Evolutionary conservation across 2,113 vertebrate genomes (phyloP).

Genomic region (Alosa alosa): DNA sequence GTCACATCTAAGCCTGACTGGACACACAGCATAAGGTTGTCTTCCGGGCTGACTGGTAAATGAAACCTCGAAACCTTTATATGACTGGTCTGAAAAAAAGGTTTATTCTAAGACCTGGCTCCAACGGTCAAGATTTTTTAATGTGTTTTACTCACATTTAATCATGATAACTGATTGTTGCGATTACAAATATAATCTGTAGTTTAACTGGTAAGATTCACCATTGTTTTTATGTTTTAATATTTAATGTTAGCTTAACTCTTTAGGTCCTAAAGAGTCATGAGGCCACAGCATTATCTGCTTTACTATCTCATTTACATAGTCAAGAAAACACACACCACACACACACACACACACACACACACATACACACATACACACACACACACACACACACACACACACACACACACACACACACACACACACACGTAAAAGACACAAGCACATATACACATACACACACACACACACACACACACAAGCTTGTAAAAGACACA

Average conservation of each 20-base stretch:
- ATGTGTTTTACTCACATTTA: neutral
- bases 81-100: neutral
- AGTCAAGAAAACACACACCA: no score
- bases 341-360: slow-evolving; percentile 4
- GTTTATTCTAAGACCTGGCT: no score
- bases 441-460: no score
- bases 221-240: neutral
- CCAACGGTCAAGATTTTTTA: neutral
- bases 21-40: neutral
- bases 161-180: neutral
- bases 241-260: neutral
- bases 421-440: no score
- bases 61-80: neutral
- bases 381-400: no score
- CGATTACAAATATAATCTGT: no score
- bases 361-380: no score
- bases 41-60: neutral
- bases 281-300: neutral
- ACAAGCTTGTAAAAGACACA: no score
- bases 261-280: neutral
- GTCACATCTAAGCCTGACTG: neutral
- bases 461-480: no score
- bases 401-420: no score
- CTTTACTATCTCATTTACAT: no score
- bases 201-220: neutral